These are phyloP conservation scores for Agriotes lineatus DNA, from an alignment of 2,888 invertebrate genomes.

Conservation along the genomic window DNA sequence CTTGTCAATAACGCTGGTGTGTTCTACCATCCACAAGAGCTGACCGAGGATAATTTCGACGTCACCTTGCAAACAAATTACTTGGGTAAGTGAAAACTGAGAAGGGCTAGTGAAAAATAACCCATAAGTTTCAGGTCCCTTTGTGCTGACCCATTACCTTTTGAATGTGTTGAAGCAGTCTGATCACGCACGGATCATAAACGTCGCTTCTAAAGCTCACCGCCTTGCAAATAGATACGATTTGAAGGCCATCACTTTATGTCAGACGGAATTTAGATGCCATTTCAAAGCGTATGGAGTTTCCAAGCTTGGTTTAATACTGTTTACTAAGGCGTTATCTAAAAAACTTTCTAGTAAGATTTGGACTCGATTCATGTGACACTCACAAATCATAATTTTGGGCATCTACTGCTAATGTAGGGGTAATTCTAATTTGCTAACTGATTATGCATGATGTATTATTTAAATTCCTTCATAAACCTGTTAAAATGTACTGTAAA, in stretches of 20 bases:
- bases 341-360: conserved; percentile 58
- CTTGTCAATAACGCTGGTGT: conserved; percentile 71
- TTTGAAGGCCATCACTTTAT: conserved; percentile 55
- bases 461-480: too few relatives aligned
- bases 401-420: too few relatives aligned
- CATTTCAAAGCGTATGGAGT: conserved; percentile 63
- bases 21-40: conserved; percentile 67
- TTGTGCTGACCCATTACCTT: conserved; percentile 67
- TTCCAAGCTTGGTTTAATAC: conserved; percentile 62
- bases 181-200: conserved; percentile 65
- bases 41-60: conserved; percentile 69
- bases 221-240: conserved; percentile 60
- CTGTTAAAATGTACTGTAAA: too few relatives aligned
- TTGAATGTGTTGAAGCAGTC: conserved; percentile 63
- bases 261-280: conserved; percentile 58
- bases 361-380: too few relatives aligned
- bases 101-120: not conserved
- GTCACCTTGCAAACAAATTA: conserved; percentile 71
- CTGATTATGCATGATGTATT: too few relatives aligned
- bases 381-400: too few relatives aligned
- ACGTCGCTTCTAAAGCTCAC: conserved; percentile 66
- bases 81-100: conserved; percentile 61
- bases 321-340: conserved; percentile 62
- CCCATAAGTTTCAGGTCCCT: conserved; percentile 58
- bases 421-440: too few relatives aligned